Percentiles rank a stretch among this genome's conserved stretches.
phyloP scores from a whole-genome alignment of 1,140 invertebrate species.

The Himalopsyche phryganea region DNA sequence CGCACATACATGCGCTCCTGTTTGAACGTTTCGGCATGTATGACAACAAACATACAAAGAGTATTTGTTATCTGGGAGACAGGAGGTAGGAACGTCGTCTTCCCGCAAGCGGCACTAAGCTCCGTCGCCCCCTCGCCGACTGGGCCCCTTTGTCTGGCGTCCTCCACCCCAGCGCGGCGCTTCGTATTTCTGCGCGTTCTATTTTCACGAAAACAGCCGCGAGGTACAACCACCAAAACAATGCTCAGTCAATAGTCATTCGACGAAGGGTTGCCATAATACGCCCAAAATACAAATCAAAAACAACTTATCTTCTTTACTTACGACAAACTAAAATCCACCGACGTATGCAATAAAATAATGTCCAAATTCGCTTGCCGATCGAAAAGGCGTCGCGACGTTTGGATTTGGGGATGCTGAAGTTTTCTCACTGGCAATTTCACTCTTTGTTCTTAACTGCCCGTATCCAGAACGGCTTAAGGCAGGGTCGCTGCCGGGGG shows the following conservation, averaged over 20 bases:
- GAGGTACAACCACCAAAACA: slow-evolving; percentile 30
- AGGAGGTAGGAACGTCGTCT: neutral
- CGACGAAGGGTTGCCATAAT: slow-evolving; percentile 8
- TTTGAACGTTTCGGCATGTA: slow-evolving; percentile 13
- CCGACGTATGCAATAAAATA: no score
- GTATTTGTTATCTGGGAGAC: slow-evolving; percentile 20
- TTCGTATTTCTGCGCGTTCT: slow-evolving; percentile 21
- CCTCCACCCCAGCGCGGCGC: slow-evolving; percentile 1
- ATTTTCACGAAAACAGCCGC: slow-evolving; percentile 30
- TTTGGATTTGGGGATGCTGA: neutral
- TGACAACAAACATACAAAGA: slow-evolving; percentile 22
- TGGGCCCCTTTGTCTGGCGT: slow-evolving; percentile 3
- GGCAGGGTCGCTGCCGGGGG: slow-evolving; percentile 3
- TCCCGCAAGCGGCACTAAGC: slow-evolving; percentile 21
- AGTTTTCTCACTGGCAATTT: slow-evolving; percentile 31
- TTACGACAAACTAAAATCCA: neutral
- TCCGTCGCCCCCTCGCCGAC: slow-evolving; percentile 6
- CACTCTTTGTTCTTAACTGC: slow-evolving; percentile 33
- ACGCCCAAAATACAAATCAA: slow-evolving; percentile 3
- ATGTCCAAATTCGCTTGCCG: neutral
- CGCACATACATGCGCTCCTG: slow-evolving; percentile 16
- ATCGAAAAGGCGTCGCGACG: neutral
- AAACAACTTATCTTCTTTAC: neutral
- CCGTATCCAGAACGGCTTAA: slow-evolving; percentile 27
- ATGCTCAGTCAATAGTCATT: slow-evolving; percentile 34